A percentile compares a stretch with the other conserved stretches of the same genome.
These are phyloP conservation scores for Thamnophis elegans DNA, from an alignment of 2,797 vertebrate genomes.

Conservation along the genomic window DNA sequence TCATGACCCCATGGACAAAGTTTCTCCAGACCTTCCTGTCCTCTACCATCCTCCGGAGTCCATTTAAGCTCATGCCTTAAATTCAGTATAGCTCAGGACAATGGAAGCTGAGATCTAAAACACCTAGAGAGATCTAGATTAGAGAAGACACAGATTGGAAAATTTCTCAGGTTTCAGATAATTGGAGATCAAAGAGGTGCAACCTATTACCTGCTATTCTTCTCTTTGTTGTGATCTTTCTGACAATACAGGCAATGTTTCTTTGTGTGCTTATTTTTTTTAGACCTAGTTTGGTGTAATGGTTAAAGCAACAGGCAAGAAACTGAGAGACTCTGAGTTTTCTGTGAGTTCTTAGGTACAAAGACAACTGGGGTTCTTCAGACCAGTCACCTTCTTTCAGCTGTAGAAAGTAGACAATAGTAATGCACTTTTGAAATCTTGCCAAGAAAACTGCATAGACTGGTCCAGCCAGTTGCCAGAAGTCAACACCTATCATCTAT, in stretches of 20 bases:
- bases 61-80: no score
- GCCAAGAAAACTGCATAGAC: not conserved
- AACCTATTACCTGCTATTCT: not conserved
- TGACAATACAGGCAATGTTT: not conserved
- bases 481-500: not conserved
- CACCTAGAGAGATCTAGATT: not conserved
- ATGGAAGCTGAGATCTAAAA: not conserved
- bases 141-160: not conserved
- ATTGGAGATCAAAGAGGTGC: not conserved
- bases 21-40: no score
- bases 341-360: not conserved
- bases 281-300: not conserved
- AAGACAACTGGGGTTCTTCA: not conserved
- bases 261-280: not conserved
- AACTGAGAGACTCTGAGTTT: not conserved
- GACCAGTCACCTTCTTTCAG: not conserved
- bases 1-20: no score
- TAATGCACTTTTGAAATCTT: not conserved
- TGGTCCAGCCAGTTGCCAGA: not conserved
- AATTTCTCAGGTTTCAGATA: not conserved
- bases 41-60: no score
- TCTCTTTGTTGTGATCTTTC: not conserved
- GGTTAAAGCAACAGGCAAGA: not conserved
- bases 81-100: not conserved
- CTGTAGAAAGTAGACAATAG: not conserved